These are phyloP conservation scores for Phyllostomus discolor DNA, from an alignment of 2,113 vertebrate species.

Conservation along the genomic window DNA sequence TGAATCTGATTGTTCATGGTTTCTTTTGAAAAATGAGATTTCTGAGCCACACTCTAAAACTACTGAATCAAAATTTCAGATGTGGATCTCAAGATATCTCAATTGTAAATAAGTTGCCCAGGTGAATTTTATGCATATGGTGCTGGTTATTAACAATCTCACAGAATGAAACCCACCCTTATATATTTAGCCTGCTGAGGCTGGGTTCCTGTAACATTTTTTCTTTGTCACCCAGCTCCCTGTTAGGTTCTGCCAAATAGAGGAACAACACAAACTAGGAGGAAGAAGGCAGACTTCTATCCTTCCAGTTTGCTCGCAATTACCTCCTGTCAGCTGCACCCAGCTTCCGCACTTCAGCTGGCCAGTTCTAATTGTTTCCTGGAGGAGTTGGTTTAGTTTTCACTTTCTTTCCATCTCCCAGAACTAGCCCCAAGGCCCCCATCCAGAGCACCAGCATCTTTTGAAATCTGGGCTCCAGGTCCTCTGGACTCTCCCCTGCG, in stretches of 20 bases:
- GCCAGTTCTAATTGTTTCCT: not conserved
- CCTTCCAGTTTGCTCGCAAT: not conserved
- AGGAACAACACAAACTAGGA: not conserved
- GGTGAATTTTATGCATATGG: not conserved
- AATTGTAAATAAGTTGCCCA: not conserved
- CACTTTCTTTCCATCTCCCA: not conserved
- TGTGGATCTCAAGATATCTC: not conserved
- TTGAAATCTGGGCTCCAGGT: not conserved
- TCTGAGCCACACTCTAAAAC: not conserved
- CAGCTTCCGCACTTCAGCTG: not conserved
- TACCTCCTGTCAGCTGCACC: not conserved
- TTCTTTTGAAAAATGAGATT: not conserved
- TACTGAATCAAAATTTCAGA: not conserved
- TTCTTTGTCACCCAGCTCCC: too few species aligned
- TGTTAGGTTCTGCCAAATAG: not conserved
- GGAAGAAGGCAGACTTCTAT: fast-evolving
- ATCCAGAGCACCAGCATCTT: not conserved
- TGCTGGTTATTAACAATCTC: not conserved
- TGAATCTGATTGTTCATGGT: not conserved
- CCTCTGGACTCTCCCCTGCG: not conserved
- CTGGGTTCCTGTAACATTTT: not conserved
- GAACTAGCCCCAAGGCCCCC: not conserved
- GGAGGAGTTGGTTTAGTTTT: not conserved
- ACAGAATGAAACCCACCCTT: not conserved
- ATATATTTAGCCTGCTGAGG: not conserved